A percentile compares a stretch with the other conserved stretches of the same genome.
Evolutionary conservation across 2,797 vertebrate genomes (phyloP).

Genomic region (Sarcophilus harrisii): DNA sequence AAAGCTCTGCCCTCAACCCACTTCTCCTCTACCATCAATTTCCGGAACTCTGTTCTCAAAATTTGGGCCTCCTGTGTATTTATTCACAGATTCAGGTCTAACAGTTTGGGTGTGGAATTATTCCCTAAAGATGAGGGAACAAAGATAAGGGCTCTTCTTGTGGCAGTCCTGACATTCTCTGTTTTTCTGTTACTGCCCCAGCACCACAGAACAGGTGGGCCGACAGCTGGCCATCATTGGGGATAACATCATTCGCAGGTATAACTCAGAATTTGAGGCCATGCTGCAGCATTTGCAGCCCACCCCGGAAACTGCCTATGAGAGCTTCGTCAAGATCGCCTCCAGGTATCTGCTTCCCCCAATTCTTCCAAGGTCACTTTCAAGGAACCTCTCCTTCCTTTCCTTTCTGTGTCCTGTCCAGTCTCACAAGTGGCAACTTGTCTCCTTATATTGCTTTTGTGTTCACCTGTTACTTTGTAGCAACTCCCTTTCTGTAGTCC

Average conservation of each 20-base stretch:
- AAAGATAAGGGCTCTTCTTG: neutral
- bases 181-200: slow-evolving; percentile 43
- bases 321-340: slow-evolving; percentile 87
- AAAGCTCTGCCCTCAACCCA: neutral
- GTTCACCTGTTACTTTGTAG: neutral
- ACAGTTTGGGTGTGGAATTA: neutral
- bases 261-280: slow-evolving; percentile 82
- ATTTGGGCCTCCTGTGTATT: neutral
- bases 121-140: neutral
- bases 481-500: neutral
- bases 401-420: neutral
- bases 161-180: fast-evolving
- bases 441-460: neutral
- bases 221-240: slow-evolving; percentile 87
- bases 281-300: slow-evolving; percentile 84
- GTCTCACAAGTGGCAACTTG: neutral
- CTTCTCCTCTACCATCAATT: neutral
- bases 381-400: slow-evolving; percentile 9
- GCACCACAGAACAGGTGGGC: slow-evolving; percentile 82
- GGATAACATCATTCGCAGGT: slow-evolving; percentile 86
- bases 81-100: neutral
- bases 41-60: neutral
- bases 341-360: slow-evolving; percentile 80
- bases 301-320: slow-evolving; percentile 81
- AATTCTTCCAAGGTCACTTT: neutral